These are phyloP conservation scores for Oryzias melastigma DNA, from an alignment of 2,113 vertebrate species.

Conservation along the genomic window DNA sequence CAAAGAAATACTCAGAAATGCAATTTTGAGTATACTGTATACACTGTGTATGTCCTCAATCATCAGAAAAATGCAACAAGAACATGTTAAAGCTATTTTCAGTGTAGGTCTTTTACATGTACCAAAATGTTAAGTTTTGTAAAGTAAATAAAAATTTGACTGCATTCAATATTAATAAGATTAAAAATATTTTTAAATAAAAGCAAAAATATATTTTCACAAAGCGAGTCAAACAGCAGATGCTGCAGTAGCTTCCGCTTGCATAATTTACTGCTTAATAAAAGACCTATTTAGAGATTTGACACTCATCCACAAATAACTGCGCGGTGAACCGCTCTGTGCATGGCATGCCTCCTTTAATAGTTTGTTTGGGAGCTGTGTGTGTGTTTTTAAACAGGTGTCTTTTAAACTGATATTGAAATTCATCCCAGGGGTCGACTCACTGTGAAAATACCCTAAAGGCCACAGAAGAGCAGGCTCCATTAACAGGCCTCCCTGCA, in stretches of 20 bases:
- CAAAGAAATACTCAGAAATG: no score
- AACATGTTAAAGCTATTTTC: no score
- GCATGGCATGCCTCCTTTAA: background rate
- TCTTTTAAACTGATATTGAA: constrained; percentile 27
- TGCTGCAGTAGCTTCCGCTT: background rate
- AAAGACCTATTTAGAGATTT: constrained; percentile 1
- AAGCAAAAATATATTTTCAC: no score
- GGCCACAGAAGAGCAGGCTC: constrained; percentile 37
- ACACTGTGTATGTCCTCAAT: no score
- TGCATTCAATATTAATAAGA: no score
- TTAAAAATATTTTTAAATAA: no score
- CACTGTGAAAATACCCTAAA: constrained; percentile 29
- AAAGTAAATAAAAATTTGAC: no score
- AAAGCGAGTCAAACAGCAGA: no score
- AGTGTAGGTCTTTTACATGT: no score
- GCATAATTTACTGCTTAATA: background rate
- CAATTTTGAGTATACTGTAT: no score
- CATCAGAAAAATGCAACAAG: no score
- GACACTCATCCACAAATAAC: constrained; percentile 18
- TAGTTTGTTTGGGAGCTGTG: constrained; percentile 1
- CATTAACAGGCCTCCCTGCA: constrained; percentile 36
- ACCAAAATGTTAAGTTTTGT: no score
- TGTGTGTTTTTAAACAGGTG: constrained; percentile 43
- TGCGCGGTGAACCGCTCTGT: background rate
- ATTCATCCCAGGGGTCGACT: constrained; percentile 37